A percentile compares a stretch with the other conserved stretches of the same genome.
These are phyloP conservation scores for Netelia fuscicornis DNA, from an alignment of 2,888 invertebrate genomes.

Conservation along the genomic window DNA sequence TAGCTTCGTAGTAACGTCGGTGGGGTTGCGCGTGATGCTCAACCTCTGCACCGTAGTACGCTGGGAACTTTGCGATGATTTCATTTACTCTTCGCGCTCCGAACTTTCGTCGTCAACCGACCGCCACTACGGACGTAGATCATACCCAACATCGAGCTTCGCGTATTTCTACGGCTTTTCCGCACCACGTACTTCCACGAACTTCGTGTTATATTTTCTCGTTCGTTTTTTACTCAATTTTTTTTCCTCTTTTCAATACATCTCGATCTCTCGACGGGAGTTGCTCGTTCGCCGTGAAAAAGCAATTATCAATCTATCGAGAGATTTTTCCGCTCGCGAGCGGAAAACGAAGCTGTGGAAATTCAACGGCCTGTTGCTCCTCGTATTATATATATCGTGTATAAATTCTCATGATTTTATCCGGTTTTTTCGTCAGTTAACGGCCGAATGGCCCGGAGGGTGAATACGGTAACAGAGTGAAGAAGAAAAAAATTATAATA, in stretches of 20 bases:
- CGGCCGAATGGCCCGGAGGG: no score
- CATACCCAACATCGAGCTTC: not conserved
- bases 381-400: not conserved
- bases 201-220: not conserved
- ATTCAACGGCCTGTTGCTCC: conserved; percentile 32
- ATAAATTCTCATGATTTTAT: not conserved
- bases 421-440: no score
- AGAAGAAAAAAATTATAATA: not conserved
- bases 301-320: conserved; percentile 27
- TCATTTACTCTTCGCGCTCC: conserved; percentile 75
- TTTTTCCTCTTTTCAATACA: not conserved
- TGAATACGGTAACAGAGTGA: no score
- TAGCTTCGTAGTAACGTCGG: conserved; percentile 48
- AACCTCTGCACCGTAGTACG: conserved; percentile 48
- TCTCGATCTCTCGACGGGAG: not conserved
- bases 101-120: conserved; percentile 69
- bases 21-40: conserved; percentile 26
- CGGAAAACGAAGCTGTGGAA: not conserved
- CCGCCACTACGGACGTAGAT: conserved; percentile 54
- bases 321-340: not conserved
- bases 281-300: not conserved
- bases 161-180: conserved; percentile 22
- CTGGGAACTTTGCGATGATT: conserved; percentile 76
- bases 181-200: conserved; percentile 1
- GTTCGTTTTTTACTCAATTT: not conserved